These are phyloP conservation scores for Drosophila meridiana DNA, from an alignment of 2,888 invertebrate species.

Conservation along the genomic window DNA sequence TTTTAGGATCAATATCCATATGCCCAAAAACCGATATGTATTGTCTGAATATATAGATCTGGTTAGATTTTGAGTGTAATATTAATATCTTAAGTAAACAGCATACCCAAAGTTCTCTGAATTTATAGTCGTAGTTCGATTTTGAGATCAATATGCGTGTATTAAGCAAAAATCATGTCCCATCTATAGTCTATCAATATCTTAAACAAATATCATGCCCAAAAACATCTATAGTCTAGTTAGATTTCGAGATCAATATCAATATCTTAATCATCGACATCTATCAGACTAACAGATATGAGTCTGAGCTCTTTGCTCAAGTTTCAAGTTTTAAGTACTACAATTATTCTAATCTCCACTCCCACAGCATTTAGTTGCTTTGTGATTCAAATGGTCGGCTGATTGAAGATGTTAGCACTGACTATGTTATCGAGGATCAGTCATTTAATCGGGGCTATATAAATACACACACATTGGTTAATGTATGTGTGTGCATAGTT, in stretches of 20 bases:
- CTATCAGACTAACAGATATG: too few species aligned
- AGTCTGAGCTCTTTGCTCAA: background rate
- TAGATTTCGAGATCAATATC: background rate
- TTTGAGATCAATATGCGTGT: too few species aligned
- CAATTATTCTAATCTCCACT: background rate
- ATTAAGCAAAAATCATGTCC: too few species aligned
- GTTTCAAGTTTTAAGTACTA: background rate
- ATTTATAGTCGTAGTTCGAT: too few species aligned
- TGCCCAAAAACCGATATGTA: too few species aligned
- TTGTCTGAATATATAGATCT: too few species aligned
- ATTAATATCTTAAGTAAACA: too few species aligned
- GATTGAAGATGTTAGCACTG: slow-evolving; percentile 2
- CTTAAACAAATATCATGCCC: too few species aligned
- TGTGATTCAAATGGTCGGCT: background rate
- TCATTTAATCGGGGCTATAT: slow-evolving; percentile 1
- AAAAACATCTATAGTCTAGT: background rate
- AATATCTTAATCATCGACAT: background rate
- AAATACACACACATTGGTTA: background rate
- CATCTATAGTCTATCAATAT: too few species aligned
- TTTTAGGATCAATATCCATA: too few species aligned
- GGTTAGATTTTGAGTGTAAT: too few species aligned
- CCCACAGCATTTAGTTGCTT: background rate
- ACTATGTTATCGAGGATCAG: slow-evolving; percentile 6
- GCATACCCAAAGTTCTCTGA: too few species aligned
- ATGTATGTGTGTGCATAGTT: background rate